These are phyloP conservation scores for Ellobium chinense DNA, from an alignment of 2,888 invertebrate species.

Conservation along the genomic window DNA sequence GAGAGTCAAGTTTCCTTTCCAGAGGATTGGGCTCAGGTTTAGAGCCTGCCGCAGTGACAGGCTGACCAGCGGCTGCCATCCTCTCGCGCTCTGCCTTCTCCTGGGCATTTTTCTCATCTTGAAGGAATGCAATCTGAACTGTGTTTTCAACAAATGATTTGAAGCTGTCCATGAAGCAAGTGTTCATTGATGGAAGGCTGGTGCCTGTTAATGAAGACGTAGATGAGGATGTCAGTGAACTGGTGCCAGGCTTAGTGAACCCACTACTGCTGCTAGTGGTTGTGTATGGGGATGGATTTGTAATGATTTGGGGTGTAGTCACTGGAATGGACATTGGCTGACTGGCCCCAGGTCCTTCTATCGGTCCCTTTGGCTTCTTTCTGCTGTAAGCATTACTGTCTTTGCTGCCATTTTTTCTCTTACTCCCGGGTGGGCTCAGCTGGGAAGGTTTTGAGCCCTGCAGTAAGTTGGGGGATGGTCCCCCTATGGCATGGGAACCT, in stretches of 20 bases:
- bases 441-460: conserved; percentile 38
- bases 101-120: conserved; percentile 63
- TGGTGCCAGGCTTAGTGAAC: conserved; percentile 54
- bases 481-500: conserved; percentile 10
- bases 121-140: conserved; percentile 74
- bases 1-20: conserved; percentile 24
- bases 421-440: conserved; percentile 48
- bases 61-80: conserved; percentile 3
- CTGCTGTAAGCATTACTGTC: conserved; percentile 39
- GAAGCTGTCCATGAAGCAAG: conserved; percentile 80
- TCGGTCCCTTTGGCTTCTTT: conserved; percentile 55
- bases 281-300: conserved; percentile 70
- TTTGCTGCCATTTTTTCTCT: conserved; percentile 64
- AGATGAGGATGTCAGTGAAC: conserved; percentile 75
- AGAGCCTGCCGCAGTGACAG: conserved; percentile 13
- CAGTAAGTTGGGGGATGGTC: neutral
- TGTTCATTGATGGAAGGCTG: conserved; percentile 80
- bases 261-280: conserved; percentile 57
- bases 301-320: conserved; percentile 71
- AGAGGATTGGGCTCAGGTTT: conserved; percentile 15
- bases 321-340: conserved; percentile 61
- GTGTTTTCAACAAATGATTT: conserved; percentile 77
- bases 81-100: conserved; percentile 51
- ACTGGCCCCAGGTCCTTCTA: conserved; percentile 36
- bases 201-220: conserved; percentile 60